These are phyloP conservation scores for Urophycis tenuis DNA, from an alignment of 2,797 vertebrate genomes.

Conservation along the genomic window DNA sequence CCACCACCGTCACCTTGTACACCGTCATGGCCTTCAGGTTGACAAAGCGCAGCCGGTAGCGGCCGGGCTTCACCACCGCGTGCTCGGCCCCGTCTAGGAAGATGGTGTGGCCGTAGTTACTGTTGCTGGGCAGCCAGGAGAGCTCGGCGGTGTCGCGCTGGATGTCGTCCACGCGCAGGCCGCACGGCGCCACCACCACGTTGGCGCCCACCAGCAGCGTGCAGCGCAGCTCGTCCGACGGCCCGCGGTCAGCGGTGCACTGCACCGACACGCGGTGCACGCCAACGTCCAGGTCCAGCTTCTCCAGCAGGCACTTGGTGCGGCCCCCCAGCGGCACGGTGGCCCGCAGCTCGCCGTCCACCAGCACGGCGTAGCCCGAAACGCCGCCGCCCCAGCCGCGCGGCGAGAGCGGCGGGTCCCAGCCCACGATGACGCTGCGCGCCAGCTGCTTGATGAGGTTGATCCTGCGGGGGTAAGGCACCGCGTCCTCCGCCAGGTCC, in stretches of 20 bases:
- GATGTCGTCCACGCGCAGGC: conserved; percentile 86
- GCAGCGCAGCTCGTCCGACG: conserved; percentile 89
- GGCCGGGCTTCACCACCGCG: conserved; percentile 76
- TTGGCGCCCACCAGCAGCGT: conserved; percentile 89
- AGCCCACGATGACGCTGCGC: conserved; percentile 96
- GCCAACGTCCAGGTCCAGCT: conserved; percentile 82
- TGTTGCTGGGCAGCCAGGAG: conserved; percentile 94
- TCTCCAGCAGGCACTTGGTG: conserved; percentile 89
- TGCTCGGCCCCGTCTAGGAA: conserved; percentile 89
- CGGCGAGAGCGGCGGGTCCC: conserved; percentile 86
- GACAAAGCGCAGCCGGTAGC: conserved; percentile 82
- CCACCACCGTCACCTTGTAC: conserved; percentile 88
- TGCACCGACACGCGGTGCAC: conserved; percentile 90
- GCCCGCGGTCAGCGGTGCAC: conserved; percentile 79
- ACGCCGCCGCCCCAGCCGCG: conserved; percentile 85
- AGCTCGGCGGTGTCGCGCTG: conserved; percentile 89
- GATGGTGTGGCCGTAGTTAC: conserved; percentile 92
- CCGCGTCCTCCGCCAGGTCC: conserved; percentile 86
- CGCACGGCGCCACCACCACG: conserved; percentile 86
- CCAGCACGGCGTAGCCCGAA: conserved; percentile 87
- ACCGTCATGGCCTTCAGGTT: conserved; percentile 85
- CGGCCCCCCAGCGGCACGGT: conserved; percentile 74
- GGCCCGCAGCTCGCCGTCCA: conserved; percentile 84
- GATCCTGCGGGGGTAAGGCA: conserved; percentile 97
- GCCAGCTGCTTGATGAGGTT: conserved; percentile 96